phyloP scores from a whole-genome alignment of 2,888 invertebrate species.

The Meteorus colon region DNA sequence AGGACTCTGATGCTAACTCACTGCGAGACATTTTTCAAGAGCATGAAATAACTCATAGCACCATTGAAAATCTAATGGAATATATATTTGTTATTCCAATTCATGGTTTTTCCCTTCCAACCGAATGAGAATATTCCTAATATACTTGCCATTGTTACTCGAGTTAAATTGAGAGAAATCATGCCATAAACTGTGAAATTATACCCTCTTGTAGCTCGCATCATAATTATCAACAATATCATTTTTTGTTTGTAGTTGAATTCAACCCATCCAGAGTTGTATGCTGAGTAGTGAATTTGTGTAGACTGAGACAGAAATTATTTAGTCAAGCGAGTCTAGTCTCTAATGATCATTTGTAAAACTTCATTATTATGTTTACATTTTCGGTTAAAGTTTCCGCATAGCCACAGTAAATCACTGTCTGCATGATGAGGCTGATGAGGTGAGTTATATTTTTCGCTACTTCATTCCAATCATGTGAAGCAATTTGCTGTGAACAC shows the following conservation, averaged over 20 bases:
- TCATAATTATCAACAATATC: slow-evolving; percentile 48
- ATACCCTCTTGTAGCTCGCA: slow-evolving; percentile 49
- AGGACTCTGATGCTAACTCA: too few relatives aligned
- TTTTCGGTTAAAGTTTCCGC: slow-evolving; percentile 49
- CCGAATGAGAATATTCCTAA: too few relatives aligned
- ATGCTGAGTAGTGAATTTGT: slow-evolving; percentile 47
- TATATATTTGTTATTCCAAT: too few relatives aligned
- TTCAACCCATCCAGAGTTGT: slow-evolving; percentile 49
- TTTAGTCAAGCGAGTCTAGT: background rate
- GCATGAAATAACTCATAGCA: too few relatives aligned
- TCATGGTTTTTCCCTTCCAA: too few relatives aligned
- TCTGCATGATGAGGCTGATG: slow-evolving; percentile 48
- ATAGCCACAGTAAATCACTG: slow-evolving; percentile 52
- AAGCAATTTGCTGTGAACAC: slow-evolving; percentile 37
- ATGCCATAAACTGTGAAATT: slow-evolving; percentile 51
- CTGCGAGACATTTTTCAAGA: too few relatives aligned
- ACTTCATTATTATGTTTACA: slow-evolving; percentile 41
- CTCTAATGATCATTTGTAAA: too few relatives aligned
- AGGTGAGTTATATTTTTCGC: slow-evolving; percentile 50
- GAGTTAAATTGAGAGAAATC: slow-evolving; percentile 50
- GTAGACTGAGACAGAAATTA: slow-evolving; percentile 38
- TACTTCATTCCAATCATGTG: slow-evolving; percentile 41
- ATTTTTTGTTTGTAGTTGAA: slow-evolving; percentile 46
- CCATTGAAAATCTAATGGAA: too few relatives aligned
- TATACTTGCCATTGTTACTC: slow-evolving; percentile 48